A percentile compares a stretch with the other conserved stretches of the same genome.
Evolutionary conservation across 1,140 invertebrate species (phyloP).

Genomic region (Lepidurus apus): DNA sequence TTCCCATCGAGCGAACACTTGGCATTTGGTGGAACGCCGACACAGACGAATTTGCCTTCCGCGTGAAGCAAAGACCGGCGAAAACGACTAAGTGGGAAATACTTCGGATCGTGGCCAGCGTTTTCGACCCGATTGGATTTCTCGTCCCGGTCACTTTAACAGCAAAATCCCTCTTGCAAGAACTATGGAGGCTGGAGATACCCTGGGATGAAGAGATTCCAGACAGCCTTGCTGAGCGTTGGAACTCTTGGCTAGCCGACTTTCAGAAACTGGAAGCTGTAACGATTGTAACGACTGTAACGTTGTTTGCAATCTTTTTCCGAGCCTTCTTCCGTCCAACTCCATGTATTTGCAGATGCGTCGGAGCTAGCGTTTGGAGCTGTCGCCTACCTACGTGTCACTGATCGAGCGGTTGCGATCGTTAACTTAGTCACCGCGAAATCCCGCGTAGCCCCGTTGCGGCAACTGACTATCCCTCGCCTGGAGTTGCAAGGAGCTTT

Average conservation of each 20-base stretch:
- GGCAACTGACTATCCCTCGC: conserved; percentile 32
- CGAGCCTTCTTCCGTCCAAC: conserved; percentile 28
- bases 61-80: not conserved
- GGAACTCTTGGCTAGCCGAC: conserved; percentile 36
- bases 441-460: conserved; percentile 32
- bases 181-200: conserved; percentile 43
- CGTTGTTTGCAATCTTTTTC: conserved; percentile 21
- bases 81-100: conserved; percentile 35
- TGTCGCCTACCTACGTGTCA: not conserved
- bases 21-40: conserved; percentile 33
- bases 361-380: conserved; percentile 39
- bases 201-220: conserved; percentile 38
- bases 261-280: not conserved
- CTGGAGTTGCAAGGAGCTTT: conserved; percentile 31
- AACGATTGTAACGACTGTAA: too few species aligned
- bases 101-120: conserved; percentile 26
- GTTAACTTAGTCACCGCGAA: conserved; percentile 26
- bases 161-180: conserved; percentile 47
- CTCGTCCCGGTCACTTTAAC: conserved; percentile 41
- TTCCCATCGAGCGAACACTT: conserved; percentile 29
- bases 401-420: not conserved
- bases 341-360: conserved; percentile 42
- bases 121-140: conserved; percentile 41
- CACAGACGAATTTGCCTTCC: conserved; percentile 35
- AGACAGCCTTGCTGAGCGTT: conserved; percentile 25